Evolutionary conservation across 2,113 vertebrate species (phyloP).

Genomic region (Anarhynchus alexandrinus): DNA sequence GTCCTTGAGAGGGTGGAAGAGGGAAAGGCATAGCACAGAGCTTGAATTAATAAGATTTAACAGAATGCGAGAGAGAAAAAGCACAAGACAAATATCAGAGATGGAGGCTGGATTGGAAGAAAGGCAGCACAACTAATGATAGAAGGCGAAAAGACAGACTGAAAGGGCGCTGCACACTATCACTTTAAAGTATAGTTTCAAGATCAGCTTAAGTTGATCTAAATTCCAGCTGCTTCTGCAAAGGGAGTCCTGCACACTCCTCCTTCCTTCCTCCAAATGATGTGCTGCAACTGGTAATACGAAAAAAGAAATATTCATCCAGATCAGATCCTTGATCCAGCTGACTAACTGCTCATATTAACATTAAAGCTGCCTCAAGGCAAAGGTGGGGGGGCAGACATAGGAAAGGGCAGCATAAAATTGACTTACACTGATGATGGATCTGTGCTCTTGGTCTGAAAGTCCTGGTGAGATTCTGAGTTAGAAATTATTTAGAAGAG

Average conservation of each 20-base stretch:
- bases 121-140: not conserved
- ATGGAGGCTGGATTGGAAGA: not conserved
- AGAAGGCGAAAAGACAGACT: not conserved
- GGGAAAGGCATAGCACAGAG: not conserved
- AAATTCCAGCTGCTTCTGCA: not conserved
- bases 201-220: not conserved
- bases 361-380: not conserved
- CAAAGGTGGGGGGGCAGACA: fast-evolving
- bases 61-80: not conserved
- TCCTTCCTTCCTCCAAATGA: not conserved
- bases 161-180: not conserved
- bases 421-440: not conserved
- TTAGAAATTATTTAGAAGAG: constrained; percentile 13
- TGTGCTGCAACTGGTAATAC: not conserved
- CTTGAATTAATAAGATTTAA: not conserved
- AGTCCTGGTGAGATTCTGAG: not conserved
- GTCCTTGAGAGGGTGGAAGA: not conserved
- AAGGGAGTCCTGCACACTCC: not conserved
- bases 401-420: not conserved
- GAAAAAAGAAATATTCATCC: not conserved
- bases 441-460: not conserved
- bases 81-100: not conserved
- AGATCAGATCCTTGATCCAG: not conserved
- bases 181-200: not conserved
- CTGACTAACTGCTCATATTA: not conserved